Percentiles rank a stretch among this genome's conserved stretches.
Conservation (phyloP, 2,797 vertebrate species). For the Manis pentadactyla region DNA sequence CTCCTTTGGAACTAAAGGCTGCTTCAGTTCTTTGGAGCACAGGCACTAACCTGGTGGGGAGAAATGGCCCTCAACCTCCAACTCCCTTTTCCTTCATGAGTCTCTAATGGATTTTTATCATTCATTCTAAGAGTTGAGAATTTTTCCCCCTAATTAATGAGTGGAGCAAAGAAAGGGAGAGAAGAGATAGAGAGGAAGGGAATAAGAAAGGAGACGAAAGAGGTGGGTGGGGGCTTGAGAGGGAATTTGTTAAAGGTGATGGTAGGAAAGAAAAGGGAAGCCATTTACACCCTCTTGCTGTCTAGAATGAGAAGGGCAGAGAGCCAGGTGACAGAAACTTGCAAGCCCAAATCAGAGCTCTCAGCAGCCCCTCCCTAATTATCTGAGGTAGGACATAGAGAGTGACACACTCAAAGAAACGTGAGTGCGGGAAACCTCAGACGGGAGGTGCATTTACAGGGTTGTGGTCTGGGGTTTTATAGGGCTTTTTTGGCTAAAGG, state of each 20-base stretch:
- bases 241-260: not conserved
- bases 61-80: not conserved
- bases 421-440: too few species aligned
- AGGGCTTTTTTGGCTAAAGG: too few species aligned
- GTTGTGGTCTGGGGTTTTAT: too few species aligned
- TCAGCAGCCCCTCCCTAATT: too few species aligned
- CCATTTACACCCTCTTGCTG: not conserved
- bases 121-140: not conserved
- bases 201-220: not conserved
- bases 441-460: too few species aligned
- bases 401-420: too few species aligned
- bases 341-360: too few species aligned
- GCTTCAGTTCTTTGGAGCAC: not conserved
- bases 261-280: not conserved
- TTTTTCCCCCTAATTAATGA: not conserved
- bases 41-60: not conserved
- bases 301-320: not conserved
- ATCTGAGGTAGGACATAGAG: too few species aligned
- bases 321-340: not conserved
- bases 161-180: not conserved
- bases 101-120: not conserved
- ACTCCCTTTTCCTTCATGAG: not conserved
- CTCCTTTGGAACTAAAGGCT: not conserved
- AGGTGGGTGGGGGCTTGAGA: not conserved
- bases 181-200: not conserved